Conservation (phyloP, 2,113 vertebrate species). For the Amblyopsis rosae region DNA sequence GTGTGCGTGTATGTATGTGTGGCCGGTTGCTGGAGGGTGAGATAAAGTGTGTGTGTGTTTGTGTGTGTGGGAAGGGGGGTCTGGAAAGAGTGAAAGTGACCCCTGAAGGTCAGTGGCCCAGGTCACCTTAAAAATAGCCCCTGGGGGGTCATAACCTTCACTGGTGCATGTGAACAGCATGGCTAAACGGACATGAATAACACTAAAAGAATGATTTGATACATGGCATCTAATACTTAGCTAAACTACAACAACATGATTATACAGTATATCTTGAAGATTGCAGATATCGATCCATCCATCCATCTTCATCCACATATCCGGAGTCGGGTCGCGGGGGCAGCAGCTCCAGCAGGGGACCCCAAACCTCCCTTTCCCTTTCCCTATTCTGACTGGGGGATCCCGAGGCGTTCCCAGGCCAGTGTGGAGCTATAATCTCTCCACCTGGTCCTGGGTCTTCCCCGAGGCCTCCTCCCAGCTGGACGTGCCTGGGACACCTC, state of each 20-base stretch:
- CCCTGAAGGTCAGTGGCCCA: slow-evolving; percentile 52
- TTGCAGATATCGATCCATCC: too few species aligned
- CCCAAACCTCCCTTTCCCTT: too few species aligned
- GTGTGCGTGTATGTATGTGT: slow-evolving; percentile 2
- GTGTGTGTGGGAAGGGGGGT: slow-evolving; percentile 1
- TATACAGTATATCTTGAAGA: not conserved
- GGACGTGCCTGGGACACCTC: too few species aligned
- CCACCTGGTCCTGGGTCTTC: too few species aligned
- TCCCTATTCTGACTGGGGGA: too few species aligned
- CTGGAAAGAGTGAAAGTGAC: slow-evolving; percentile 55
- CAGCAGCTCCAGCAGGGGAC: too few species aligned
- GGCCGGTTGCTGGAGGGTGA: slow-evolving; percentile 4
- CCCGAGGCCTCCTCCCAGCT: too few species aligned
- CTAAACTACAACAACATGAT: not conserved
- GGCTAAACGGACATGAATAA: slow-evolving; percentile 36
- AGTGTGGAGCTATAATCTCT: too few species aligned
- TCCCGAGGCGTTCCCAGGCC: too few species aligned
- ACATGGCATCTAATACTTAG: not conserved
- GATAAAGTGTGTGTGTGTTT: not conserved
- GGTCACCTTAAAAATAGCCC: slow-evolving; percentile 48
- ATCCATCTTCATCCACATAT: too few species aligned
- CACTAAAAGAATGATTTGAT: slow-evolving; percentile 21
- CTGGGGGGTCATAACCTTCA: slow-evolving; percentile 25
- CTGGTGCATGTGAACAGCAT: slow-evolving; percentile 38
- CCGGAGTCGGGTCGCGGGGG: too few species aligned